phyloP scores from a whole-genome alignment of 2,113 vertebrate species.

The Mungos mungo region DNA sequence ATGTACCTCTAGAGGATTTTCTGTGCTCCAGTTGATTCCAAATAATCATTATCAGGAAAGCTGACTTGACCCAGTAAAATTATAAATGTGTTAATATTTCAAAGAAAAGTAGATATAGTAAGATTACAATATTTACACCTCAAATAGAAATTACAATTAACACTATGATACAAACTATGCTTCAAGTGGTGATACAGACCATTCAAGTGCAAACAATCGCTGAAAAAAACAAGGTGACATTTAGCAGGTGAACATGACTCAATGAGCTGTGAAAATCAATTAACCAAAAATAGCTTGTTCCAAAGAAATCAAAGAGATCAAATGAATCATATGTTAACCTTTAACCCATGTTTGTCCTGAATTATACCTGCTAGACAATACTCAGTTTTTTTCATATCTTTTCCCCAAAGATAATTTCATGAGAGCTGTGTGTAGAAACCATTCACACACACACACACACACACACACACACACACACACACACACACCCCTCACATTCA shows the following conservation, averaged over 20 bases:
- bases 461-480: not conserved
- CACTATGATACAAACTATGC: not conserved
- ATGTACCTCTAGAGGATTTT: not conserved
- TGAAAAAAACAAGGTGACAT: not conserved
- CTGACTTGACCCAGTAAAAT: not conserved
- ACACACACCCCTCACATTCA: not conserved
- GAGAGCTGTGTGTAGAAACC: not conserved
- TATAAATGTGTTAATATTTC: constrained; percentile 32
- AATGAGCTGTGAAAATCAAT: constrained; percentile 59
- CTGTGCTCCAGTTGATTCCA: not conserved
- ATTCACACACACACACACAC: accelerated
- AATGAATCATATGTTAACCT: constrained; percentile 41
- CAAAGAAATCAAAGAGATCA: constrained; percentile 44
- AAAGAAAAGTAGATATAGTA: constrained; percentile 24
- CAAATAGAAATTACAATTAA: constrained; percentile 40
- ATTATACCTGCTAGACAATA: not conserved
- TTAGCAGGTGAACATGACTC: constrained; percentile 19
- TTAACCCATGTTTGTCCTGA: constrained; percentile 1
- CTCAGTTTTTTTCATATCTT: not conserved
- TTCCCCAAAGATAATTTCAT: not conserved
- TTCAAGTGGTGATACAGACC: not conserved
- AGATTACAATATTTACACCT: constrained; percentile 4
- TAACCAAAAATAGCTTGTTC: constrained; percentile 16
- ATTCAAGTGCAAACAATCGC: constrained; percentile 38
- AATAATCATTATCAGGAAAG: not conserved